Percentiles rank a stretch among this genome's conserved stretches.
Evolutionary conservation across 1,140 invertebrate species (phyloP).

Genomic region (Magallana ariakensis): DNA sequence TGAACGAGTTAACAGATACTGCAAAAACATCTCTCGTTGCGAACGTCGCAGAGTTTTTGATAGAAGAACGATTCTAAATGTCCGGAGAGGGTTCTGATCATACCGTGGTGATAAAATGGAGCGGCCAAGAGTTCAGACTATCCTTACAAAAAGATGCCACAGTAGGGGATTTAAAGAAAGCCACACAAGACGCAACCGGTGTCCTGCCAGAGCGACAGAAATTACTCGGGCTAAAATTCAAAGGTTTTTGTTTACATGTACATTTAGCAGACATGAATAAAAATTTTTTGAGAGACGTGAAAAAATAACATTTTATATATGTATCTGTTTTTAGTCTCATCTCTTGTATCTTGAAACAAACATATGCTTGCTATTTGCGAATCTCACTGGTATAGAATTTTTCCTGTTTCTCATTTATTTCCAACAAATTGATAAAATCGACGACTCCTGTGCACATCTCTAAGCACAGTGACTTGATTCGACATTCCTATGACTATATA

Average conservation of each 20-base stretch:
- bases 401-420: too few relatives aligned
- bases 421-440: too few relatives aligned
- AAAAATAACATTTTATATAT: too few relatives aligned
- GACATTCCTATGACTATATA: too few relatives aligned
- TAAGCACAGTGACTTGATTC: too few relatives aligned
- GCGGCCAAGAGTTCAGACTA: constrained; percentile 91
- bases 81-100: constrained; percentile 42
- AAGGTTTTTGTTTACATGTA: constrained; percentile 84
- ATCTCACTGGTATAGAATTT: too few relatives aligned
- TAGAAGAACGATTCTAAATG: constrained; percentile 23
- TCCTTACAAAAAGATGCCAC: constrained; percentile 81
- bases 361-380: too few relatives aligned
- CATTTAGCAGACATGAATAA: too few relatives aligned
- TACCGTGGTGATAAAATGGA: constrained; percentile 89
- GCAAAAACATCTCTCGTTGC: neutral
- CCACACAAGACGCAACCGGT: constrained; percentile 89
- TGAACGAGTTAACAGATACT: neutral
- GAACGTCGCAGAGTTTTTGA: neutral
- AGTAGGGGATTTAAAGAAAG: constrained; percentile 83
- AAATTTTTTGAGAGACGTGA: too few relatives aligned
- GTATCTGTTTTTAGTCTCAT: too few relatives aligned
- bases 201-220: constrained; percentile 95
- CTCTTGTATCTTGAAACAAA: too few relatives aligned
- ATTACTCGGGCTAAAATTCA: constrained; percentile 93
- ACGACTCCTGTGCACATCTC: too few relatives aligned